phyloP scores from a whole-genome alignment of 2,113 vertebrate genomes.

The Solenodon paradoxus region DNA sequence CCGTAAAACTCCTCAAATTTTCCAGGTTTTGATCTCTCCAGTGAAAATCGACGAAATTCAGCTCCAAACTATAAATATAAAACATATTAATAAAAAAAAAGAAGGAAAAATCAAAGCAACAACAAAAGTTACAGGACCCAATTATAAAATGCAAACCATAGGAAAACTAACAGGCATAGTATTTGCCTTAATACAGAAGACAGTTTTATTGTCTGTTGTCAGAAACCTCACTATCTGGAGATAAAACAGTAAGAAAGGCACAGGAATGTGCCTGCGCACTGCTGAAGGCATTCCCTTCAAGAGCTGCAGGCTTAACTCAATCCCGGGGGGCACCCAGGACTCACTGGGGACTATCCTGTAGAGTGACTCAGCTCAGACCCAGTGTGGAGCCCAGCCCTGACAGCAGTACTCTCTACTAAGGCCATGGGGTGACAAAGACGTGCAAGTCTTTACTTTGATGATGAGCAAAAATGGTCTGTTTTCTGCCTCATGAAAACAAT shows the following conservation, averaged over 20 bases:
- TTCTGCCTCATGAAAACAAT: background rate
- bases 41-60: slow-evolving; percentile 97
- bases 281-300: background rate
- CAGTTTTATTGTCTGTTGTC: background rate
- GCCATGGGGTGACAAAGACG: background rate
- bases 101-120: too few relatives aligned
- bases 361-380: background rate
- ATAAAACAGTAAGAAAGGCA: background rate
- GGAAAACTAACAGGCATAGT: background rate
- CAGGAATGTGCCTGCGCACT: background rate
- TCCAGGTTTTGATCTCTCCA: slow-evolving; percentile 96
- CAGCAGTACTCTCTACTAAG: background rate
- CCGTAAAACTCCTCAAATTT: slow-evolving; percentile 98
- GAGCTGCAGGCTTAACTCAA: background rate
- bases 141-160: background rate
- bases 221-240: background rate
- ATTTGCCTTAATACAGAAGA: background rate
- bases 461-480: background rate
- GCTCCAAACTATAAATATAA: slow-evolving; percentile 92
- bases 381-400: background rate
- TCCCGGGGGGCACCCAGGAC: background rate
- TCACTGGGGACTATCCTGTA: background rate
- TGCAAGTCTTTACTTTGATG: background rate
- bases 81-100: background rate
- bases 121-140: background rate